phyloP scores from a whole-genome alignment of 2,113 vertebrate genomes.

The Cyphomyrus plagiostoma region DNA sequence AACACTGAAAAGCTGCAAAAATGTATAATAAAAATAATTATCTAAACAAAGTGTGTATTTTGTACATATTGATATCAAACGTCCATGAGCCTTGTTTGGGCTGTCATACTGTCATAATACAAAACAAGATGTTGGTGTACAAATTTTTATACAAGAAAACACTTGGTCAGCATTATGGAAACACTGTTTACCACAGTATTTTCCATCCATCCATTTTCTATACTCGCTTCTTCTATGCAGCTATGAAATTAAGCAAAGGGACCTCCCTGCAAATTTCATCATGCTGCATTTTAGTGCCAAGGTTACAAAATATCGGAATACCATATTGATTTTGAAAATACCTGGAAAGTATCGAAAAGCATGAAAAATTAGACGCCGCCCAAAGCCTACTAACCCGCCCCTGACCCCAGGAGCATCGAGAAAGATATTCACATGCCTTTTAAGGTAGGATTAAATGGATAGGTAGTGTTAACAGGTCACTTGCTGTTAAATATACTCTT shows the following conservation, averaged over 20 bases:
- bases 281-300: not conserved
- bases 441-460: not conserved
- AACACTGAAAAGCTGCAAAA: not conserved
- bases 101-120: not conserved
- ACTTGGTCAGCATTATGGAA: not conserved
- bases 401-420: not conserved
- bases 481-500: not conserved
- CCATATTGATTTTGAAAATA: not conserved
- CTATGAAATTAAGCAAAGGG: not conserved
- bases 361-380: not conserved
- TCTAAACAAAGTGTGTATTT: not conserved
- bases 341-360: not conserved
- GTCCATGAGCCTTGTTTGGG: not conserved
- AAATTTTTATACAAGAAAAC: not conserved
- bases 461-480: not conserved
- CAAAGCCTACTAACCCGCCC: not conserved
- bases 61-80: not conserved
- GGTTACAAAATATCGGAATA: not conserved
- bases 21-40: not conserved
- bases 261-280: not conserved
- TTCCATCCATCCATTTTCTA: not conserved
- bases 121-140: not conserved
- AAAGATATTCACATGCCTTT: not conserved
- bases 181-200: not conserved
- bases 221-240: not conserved